Conservation (phyloP, 92 coral and sea anemone species). For the Virgularia gustaviana region DNA sequence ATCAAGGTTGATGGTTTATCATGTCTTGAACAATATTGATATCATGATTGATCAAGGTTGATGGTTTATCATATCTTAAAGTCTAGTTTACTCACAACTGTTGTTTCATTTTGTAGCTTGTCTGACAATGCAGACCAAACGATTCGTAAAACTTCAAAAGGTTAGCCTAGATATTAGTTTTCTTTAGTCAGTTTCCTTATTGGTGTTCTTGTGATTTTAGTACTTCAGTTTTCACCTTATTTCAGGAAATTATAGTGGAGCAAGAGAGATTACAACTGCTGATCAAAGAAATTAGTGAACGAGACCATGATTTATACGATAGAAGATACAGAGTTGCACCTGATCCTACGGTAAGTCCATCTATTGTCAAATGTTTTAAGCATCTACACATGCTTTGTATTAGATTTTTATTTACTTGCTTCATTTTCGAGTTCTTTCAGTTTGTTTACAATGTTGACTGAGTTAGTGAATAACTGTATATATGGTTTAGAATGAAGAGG, state of each 20-base stretch:
- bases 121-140: too few relatives aligned
- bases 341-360: slow-evolving; percentile 18
- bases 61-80: background rate
- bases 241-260: background rate
- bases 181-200: too few relatives aligned
- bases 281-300: slow-evolving; percentile 13
- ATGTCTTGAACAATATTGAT: background rate
- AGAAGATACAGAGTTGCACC: slow-evolving; percentile 16
- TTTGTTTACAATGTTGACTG: too few relatives aligned
- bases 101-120: background rate
- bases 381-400: background rate
- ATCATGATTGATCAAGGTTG: background rate
- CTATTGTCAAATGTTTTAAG: background rate
- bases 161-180: too few relatives aligned
- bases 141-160: too few relatives aligned
- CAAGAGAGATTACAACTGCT: slow-evolving; percentile 9
- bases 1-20: background rate
- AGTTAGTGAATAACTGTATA: background rate
- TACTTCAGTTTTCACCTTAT: too few relatives aligned
- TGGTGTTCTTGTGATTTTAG: too few relatives aligned
- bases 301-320: slow-evolving; percentile 13
- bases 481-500: slow-evolving; percentile 5
- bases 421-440: background rate
- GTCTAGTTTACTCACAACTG: background rate
- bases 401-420: background rate